These are phyloP conservation scores for Yponomeuta cagnagella DNA, from an alignment of 2,888 invertebrate species.

Conservation along the genomic window DNA sequence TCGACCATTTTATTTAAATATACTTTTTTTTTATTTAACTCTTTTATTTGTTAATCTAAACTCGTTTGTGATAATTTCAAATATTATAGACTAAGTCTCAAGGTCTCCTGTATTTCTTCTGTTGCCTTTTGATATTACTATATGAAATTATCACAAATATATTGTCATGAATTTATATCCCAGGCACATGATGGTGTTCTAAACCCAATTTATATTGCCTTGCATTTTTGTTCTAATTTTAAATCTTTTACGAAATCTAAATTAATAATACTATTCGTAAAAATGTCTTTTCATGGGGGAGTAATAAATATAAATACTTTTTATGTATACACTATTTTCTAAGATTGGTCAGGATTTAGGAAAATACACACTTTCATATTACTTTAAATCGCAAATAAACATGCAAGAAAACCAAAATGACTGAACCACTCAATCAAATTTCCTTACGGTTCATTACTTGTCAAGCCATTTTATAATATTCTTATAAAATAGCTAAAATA, in stretches of 20 bases:
- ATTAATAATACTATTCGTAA: slow-evolving; percentile 76
- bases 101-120: slow-evolving; percentile 21
- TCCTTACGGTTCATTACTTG: background rate
- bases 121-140: slow-evolving; percentile 25
- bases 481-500: background rate
- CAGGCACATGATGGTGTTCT: slow-evolving; percentile 71
- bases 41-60: slow-evolving; percentile 53
- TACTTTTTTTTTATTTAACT: slow-evolving; percentile 49
- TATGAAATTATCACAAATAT: slow-evolving; percentile 46
- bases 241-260: slow-evolving; percentile 61
- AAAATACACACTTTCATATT: slow-evolving; percentile 47
- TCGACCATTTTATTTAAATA: slow-evolving; percentile 30
- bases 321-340: slow-evolving; percentile 57
- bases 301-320: slow-evolving; percentile 68
- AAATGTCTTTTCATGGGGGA: slow-evolving; percentile 71
- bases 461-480: background rate
- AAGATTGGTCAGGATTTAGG: slow-evolving; percentile 71
- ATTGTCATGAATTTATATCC: slow-evolving; percentile 57
- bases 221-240: slow-evolving; percentile 28
- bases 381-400: slow-evolving; percentile 3
- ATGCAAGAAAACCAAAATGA: slow-evolving; percentile 5
- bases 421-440: background rate
- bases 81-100: slow-evolving; percentile 14
- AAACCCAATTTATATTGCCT: slow-evolving; percentile 68
- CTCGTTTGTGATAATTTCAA: slow-evolving; percentile 34